Evolutionary conservation across 2,888 invertebrate genomes (phyloP).

Genomic region (Taphrorychus bicolor): DNA sequence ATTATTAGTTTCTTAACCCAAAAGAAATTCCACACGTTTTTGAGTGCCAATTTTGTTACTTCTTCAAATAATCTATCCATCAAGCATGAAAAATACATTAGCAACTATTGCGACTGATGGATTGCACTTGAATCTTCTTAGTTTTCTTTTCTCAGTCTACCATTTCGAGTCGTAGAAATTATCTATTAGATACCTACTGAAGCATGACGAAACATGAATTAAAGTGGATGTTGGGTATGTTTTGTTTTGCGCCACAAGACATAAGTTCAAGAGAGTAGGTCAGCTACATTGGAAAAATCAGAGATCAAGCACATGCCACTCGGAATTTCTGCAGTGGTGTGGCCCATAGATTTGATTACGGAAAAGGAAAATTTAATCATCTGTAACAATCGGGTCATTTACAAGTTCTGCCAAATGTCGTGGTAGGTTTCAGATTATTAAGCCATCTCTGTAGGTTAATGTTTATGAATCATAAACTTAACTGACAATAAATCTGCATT

Average conservation of each 20-base stretch:
- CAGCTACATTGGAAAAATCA: neutral
- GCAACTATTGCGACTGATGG: neutral
- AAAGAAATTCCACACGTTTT: neutral
- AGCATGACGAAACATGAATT: constrained; percentile 14
- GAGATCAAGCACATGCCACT: neutral
- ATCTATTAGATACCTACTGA: constrained; percentile 10
- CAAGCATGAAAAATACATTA: neutral
- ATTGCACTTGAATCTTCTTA: constrained; percentile 22
- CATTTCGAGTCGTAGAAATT: constrained; percentile 5
- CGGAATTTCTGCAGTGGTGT: neutral
- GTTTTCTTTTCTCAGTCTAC: constrained; percentile 5
- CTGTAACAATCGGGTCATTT: neutral
- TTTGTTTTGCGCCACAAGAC: neutral
- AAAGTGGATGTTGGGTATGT: neutral
- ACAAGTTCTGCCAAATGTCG: no score
- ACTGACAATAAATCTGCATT: neutral
- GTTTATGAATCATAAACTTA: neutral
- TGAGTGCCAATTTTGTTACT: neutral
- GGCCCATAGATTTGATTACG: neutral
- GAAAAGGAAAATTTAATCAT: neutral
- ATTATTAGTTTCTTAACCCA: no score
- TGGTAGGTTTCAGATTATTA: no score
- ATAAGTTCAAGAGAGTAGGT: constrained; percentile 4
- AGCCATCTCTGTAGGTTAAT: neutral
- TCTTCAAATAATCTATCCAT: neutral